phyloP scores from a whole-genome alignment of 2,113 vertebrate species.

The Lepisosteus osseus region DNA sequence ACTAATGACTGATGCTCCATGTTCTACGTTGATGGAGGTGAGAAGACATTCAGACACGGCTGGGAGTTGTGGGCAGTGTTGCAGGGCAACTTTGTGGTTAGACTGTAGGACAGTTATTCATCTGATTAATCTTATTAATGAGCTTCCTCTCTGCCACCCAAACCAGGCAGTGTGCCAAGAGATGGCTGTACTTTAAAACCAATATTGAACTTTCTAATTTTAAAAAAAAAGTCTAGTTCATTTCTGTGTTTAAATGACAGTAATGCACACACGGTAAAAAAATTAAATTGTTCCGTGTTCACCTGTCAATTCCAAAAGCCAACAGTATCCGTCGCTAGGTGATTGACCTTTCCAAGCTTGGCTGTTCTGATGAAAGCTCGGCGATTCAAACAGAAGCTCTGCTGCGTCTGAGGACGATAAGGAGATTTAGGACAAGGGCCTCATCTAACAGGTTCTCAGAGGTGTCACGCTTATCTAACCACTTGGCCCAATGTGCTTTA shows the following conservation, averaged over 20 bases:
- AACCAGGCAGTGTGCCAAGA: slow-evolving; percentile 16
- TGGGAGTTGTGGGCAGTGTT: no score
- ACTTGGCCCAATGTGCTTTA: no score
- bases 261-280: slow-evolving; percentile 21
- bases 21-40: no score
- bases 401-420: slow-evolving; percentile 1
- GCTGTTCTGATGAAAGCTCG: slow-evolving; percentile 11
- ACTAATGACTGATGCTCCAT: no score
- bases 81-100: no score
- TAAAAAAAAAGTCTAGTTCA: slow-evolving; percentile 23
- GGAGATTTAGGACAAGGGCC: no score
- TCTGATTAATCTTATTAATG: slow-evolving; percentile 24
- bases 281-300: slow-evolving; percentile 25
- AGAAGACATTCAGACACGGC: no score
- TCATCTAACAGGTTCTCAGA: no score
- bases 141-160: slow-evolving; percentile 25
- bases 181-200: slow-evolving; percentile 27
- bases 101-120: no score
- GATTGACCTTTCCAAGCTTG: background rate
- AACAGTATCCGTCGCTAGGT: background rate
- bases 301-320: background rate
- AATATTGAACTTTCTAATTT: slow-evolving; percentile 46
- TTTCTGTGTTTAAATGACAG: slow-evolving; percentile 27
- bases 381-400: background rate
- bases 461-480: no score